Conservation (phyloP, 2,888 invertebrate genomes). For the Caenorhabditis sp. region DNA sequence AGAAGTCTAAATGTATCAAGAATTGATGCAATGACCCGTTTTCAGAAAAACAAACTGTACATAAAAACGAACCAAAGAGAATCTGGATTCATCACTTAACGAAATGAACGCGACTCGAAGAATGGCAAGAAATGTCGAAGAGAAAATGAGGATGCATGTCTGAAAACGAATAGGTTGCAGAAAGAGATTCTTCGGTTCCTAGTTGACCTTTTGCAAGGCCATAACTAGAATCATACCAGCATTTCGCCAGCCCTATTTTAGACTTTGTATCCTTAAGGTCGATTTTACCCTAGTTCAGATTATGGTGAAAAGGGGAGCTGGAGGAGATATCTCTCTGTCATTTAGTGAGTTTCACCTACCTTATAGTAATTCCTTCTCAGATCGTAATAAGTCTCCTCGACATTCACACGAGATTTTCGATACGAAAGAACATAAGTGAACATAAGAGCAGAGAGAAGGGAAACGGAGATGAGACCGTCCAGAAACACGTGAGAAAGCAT, state of each 20-base stretch:
- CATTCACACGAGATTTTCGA: conserved; percentile 48
- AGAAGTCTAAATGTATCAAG: background rate
- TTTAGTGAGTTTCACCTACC: too few relatives aligned
- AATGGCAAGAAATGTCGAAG: conserved; percentile 54
- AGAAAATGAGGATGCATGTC: conserved; percentile 52
- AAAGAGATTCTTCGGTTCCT: background rate
- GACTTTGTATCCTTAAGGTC: too few relatives aligned
- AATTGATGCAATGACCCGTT: too few relatives aligned
- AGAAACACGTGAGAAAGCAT: conserved; percentile 41
- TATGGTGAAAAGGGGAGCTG: too few relatives aligned
- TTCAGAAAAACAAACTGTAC: background rate
- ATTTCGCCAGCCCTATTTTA: too few relatives aligned
- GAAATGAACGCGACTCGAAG: conserved; percentile 56
- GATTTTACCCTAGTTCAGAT: too few relatives aligned
- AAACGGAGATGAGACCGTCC: conserved; percentile 55
- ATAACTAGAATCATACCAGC: too few relatives aligned
- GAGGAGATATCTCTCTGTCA: too few relatives aligned
- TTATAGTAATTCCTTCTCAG: conserved; percentile 53
- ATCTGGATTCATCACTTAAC: conserved; percentile 44
- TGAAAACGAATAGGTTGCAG: conserved; percentile 16
- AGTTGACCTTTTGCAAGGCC: background rate
- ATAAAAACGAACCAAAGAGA: conserved; percentile 47
- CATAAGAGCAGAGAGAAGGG: conserved; percentile 50
- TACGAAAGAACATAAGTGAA: conserved; percentile 57
- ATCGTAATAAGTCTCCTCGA: conserved; percentile 49